These are phyloP conservation scores for Chrysogorgia sp. DNA, from an alignment of 92 coral and sea anemone species.

Conservation along the genomic window DNA sequence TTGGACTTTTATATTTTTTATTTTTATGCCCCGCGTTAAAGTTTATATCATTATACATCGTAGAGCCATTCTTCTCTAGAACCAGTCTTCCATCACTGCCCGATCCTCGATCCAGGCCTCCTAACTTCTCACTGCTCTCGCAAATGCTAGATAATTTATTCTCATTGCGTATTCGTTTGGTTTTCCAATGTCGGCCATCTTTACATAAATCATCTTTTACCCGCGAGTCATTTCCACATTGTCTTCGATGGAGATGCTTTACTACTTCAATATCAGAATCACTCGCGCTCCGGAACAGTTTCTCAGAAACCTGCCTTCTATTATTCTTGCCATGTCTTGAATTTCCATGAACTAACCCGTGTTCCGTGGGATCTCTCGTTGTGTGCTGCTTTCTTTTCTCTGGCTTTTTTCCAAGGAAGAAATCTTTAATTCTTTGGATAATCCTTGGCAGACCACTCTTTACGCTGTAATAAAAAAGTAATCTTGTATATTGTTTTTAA, in stretches of 20 bases:
- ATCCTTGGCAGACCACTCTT: slow-evolving; percentile 27
- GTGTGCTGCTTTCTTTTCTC: not conserved
- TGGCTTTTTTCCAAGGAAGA: slow-evolving; percentile 27
- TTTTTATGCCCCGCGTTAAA: slow-evolving; percentile 3
- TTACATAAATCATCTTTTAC: slow-evolving; percentile 8
- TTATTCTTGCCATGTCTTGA: slow-evolving; percentile 1
- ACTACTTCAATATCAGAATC: slow-evolving; percentile 68
- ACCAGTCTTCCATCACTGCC: slow-evolving; percentile 59
- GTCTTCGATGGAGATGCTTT: slow-evolving; percentile 28
- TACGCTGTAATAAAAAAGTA: not conserved
- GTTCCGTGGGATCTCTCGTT: not conserved
- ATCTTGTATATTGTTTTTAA: no score
- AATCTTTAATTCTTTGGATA: slow-evolving; percentile 32
- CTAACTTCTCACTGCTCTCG: slow-evolving; percentile 53
- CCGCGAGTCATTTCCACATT: not conserved
- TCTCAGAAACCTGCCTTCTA: slow-evolving; percentile 18
- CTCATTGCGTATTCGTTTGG: not conserved
- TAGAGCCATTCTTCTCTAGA: slow-evolving; percentile 50
- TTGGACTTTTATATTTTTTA: not conserved
- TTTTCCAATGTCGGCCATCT: slow-evolving; percentile 30
- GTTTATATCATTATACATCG: slow-evolving; percentile 28
- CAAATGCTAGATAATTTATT: slow-evolving; percentile 31
- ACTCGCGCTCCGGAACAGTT: slow-evolving; percentile 84
- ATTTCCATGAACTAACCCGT: not conserved
- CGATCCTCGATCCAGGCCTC: slow-evolving; percentile 44